Percentiles rank a stretch among this genome's conserved stretches.
Evolutionary conservation across 2,113 vertebrate genomes (phyloP).

Genomic region (Scopus umbretta): DNA sequence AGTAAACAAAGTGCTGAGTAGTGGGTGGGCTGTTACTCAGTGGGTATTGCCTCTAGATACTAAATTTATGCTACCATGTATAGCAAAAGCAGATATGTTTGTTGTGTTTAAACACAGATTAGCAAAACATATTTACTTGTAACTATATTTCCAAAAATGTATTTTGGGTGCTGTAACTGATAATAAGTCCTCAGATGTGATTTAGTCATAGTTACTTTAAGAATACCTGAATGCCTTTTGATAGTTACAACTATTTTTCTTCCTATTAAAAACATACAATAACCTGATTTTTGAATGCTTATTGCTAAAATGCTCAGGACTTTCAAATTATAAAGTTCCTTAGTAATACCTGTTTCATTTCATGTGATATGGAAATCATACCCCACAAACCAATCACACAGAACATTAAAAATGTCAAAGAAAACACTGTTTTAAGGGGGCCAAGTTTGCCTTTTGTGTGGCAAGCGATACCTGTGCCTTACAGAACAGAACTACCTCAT

Average conservation of each 20-base stretch:
- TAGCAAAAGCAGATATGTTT: background rate
- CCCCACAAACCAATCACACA: background rate
- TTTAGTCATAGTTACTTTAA: background rate
- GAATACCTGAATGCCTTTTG: background rate
- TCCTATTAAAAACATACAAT: background rate
- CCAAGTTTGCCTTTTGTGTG: background rate
- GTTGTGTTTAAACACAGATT: background rate
- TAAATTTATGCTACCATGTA: background rate
- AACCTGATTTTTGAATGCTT: background rate
- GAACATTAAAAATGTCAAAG: background rate
- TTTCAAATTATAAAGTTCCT: background rate
- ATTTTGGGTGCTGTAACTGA: background rate
- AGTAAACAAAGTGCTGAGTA: background rate
- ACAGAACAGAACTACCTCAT: background rate
- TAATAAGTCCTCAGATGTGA: background rate
- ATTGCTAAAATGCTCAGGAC: background rate
- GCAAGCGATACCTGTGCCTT: background rate
- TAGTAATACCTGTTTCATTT: background rate
- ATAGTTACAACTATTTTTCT: background rate
- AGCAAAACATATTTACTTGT: background rate
- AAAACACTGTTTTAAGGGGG: background rate
- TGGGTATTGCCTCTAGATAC: background rate
- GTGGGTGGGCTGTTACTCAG: background rate
- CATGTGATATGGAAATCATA: background rate
- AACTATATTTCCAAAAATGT: background rate